Evolutionary conservation across 2,113 vertebrate species (phyloP).

Genomic region (Podarcis cretensis): DNA sequence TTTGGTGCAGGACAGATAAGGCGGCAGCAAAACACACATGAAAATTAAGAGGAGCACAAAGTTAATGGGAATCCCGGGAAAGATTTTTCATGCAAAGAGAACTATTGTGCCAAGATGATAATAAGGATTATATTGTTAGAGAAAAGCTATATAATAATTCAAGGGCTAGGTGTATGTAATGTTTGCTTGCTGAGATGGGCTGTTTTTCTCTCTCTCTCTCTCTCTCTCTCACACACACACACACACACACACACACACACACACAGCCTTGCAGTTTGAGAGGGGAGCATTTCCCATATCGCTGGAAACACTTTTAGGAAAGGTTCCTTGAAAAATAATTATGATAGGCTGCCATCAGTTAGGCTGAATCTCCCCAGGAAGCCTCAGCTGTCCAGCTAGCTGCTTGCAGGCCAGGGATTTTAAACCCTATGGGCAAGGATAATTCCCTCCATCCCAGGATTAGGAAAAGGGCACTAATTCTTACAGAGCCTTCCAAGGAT

Average conservation of each 20-base stretch:
- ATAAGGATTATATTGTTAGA: constrained; percentile 40
- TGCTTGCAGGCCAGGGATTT: no score
- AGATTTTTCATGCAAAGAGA: constrained; percentile 32
- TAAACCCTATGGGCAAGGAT: no score
- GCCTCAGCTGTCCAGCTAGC: no score
- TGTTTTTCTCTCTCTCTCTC: no score
- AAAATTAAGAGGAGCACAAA: constrained; percentile 43
- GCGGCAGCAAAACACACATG: constrained; percentile 24
- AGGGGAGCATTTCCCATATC: no score
- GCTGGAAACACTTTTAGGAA: no score
- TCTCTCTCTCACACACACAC: neutral
- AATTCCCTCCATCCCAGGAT: no score
- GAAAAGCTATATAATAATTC: constrained; percentile 45
- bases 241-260: neutral
- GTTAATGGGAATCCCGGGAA: constrained; percentile 42
- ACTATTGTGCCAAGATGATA: constrained; percentile 4
- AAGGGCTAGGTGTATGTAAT: constrained; percentile 38
- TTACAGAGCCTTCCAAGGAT: no score
- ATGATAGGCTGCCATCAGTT: no score
- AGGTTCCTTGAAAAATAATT: no score
- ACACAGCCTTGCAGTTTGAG: neutral
- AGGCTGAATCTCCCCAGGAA: no score
- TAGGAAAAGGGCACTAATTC: no score
- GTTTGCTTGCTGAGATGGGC: neutral
- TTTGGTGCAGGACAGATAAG: constrained; percentile 17